Evolutionary conservation across 2,113 vertebrate genomes (phyloP).

Genomic region (Xenopus borealis): DNA sequence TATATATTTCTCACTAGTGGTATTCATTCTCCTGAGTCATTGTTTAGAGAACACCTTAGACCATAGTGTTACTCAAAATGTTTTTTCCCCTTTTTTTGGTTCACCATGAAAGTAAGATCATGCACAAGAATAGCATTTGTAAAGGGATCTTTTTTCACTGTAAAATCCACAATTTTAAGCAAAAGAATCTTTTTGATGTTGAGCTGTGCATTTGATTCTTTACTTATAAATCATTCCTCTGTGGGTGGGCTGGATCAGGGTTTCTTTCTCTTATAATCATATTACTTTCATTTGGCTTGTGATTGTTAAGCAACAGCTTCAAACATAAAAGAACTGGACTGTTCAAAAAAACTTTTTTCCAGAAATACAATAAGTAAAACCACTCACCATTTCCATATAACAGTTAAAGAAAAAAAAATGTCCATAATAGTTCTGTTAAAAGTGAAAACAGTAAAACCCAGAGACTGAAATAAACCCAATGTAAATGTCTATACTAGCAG

Average conservation of each 20-base stretch:
- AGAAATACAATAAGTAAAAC: too few relatives aligned
- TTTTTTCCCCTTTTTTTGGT: not conserved
- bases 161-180: not conserved
- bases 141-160: not conserved
- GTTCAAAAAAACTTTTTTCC: too few relatives aligned
- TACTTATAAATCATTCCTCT: not conserved
- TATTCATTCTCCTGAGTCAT: not conserved
- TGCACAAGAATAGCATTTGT: not conserved
- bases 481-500: too few relatives aligned
- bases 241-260: slow-evolving; percentile 5
- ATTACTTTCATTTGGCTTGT: not conserved
- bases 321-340: not conserved
- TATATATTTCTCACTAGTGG: too few relatives aligned
- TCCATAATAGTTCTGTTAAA: too few relatives aligned
- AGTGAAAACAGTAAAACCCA: too few relatives aligned
- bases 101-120: not conserved
- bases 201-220: not conserved
- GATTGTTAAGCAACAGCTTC: not conserved
- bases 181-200: not conserved
- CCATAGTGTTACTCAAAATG: too few relatives aligned
- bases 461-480: too few relatives aligned
- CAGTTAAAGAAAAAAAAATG: too few relatives aligned
- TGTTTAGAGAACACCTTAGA: not conserved
- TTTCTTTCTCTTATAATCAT: not conserved
- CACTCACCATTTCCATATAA: too few relatives aligned